These are phyloP conservation scores for Camponotus fellah DNA, from an alignment of 2,888 invertebrate species.

Conservation along the genomic window DNA sequence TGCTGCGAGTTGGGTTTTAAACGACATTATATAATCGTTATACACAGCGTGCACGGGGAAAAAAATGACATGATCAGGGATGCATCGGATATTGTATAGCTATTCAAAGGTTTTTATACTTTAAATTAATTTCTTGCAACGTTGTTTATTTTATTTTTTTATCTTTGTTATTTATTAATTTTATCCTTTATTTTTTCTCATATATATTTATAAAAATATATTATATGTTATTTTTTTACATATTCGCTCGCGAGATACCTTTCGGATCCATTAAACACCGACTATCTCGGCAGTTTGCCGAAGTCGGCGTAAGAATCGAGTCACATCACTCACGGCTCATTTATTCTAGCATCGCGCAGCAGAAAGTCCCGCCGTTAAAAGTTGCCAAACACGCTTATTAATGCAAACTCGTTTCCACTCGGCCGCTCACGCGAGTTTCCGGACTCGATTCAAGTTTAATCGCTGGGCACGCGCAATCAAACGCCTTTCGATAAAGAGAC, in stretches of 20 bases:
- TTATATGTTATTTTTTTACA: background rate
- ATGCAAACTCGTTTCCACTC: conserved; percentile 37
- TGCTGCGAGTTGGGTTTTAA: background rate
- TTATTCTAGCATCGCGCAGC: background rate
- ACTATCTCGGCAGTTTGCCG: background rate
- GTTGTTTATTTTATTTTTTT: background rate
- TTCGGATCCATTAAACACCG: background rate
- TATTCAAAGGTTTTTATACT: background rate
- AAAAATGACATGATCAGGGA: background rate
- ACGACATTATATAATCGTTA: conserved; percentile 3
- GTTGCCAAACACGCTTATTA: conserved; percentile 23
- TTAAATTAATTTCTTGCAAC: background rate
- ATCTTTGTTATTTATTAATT: background rate
- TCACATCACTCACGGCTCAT: conserved; percentile 18
- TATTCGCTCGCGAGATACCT: background rate
- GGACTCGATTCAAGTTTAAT: conserved; percentile 65
- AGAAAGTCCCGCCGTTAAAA: conserved; percentile 11
- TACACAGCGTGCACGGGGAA: background rate
- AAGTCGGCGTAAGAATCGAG: conserved; percentile 33
- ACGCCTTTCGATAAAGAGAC: conserved; percentile 64
- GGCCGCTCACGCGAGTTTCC: conserved; percentile 14
- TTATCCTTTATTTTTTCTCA: background rate
- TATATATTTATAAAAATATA: background rate
- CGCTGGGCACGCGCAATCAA: conserved; percentile 60
- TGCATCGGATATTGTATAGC: background rate